These are phyloP conservation scores for Pocota personata DNA, from an alignment of 2,888 invertebrate genomes.

Conservation along the genomic window DNA sequence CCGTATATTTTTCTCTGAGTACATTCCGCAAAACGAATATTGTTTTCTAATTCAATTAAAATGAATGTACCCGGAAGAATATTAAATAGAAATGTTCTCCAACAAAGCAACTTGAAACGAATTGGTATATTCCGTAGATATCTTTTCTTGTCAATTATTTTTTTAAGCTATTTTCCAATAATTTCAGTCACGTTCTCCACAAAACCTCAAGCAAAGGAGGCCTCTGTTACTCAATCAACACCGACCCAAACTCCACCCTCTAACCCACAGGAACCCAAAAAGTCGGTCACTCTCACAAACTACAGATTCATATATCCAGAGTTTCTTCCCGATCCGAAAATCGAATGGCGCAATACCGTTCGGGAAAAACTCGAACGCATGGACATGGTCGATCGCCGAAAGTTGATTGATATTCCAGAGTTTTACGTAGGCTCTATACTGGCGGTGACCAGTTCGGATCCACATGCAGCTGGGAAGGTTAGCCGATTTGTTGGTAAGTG, in stretches of 20 bases:
- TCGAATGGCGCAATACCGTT: constrained; percentile 89
- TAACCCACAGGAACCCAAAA: constrained; percentile 74
- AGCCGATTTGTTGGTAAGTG: constrained; percentile 85
- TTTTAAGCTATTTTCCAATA: neutral
- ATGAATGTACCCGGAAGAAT: constrained; percentile 72
- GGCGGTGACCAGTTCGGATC: constrained; percentile 94
- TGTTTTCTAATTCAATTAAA: constrained; percentile 26
- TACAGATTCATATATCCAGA: constrained; percentile 93
- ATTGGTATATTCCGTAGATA: constrained; percentile 52
- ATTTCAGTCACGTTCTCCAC: constrained; percentile 73
- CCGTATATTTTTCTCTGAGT: constrained; percentile 16
- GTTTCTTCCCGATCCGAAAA: constrained; percentile 94
- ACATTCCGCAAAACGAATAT: neutral
- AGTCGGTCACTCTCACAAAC: constrained; percentile 82
- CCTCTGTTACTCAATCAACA: constrained; percentile 62
- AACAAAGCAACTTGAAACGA: constrained; percentile 52
- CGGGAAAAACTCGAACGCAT: constrained; percentile 94
- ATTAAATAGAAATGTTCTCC: constrained; percentile 50
- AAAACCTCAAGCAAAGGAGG: constrained; percentile 65
- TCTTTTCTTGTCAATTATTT: neutral
- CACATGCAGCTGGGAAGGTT: constrained; percentile 91
- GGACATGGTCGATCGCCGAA: constrained; percentile 93
- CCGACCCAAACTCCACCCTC: neutral
- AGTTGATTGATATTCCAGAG: constrained; percentile 94
- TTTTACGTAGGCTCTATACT: constrained; percentile 98